A percentile compares a stretch with the other conserved stretches of the same genome.
Evolutionary conservation across 2,797 vertebrate species (phyloP).

Genomic region (Myotis vivesi): DNA sequence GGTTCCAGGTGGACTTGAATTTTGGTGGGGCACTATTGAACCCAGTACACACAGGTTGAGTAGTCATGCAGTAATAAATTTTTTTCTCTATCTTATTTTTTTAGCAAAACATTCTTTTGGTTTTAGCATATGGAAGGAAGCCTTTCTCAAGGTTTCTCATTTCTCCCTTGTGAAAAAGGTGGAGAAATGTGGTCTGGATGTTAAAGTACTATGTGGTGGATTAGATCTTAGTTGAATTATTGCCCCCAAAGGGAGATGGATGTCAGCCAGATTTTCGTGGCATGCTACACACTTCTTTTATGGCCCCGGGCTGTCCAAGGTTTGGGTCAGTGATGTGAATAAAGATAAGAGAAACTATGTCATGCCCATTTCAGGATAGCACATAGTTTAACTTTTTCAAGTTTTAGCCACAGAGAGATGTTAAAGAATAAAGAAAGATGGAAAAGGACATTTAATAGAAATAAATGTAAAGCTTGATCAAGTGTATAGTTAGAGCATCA

Average conservation of each 20-base stretch:
- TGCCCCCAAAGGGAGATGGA: background rate
- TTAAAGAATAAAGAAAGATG: background rate
- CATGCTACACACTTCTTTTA: background rate
- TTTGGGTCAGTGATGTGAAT: background rate
- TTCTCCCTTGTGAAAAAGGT: slow-evolving; percentile 13
- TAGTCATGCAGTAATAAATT: background rate
- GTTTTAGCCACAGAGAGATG: background rate
- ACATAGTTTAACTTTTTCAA: background rate
- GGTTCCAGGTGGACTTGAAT: background rate
- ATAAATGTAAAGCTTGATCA: background rate
- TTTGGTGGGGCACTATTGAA: background rate
- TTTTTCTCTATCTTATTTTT: background rate
- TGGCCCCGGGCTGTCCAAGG: background rate
- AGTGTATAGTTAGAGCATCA: background rate
- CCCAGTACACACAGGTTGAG: background rate
- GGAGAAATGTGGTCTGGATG: slow-evolving; percentile 25
- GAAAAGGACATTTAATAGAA: background rate
- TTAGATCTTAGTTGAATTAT: slow-evolving; percentile 3
- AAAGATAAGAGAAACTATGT: background rate
- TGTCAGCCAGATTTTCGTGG: background rate
- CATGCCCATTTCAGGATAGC: background rate
- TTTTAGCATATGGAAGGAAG: slow-evolving; percentile 15
- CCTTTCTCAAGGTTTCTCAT: background rate
- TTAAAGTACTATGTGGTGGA: background rate
- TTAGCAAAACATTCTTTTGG: background rate